Percentiles rank a stretch among this genome's conserved stretches.
These are phyloP conservation scores for Drepana falcataria DNA, from an alignment of 2,888 invertebrate species.

Conservation along the genomic window DNA sequence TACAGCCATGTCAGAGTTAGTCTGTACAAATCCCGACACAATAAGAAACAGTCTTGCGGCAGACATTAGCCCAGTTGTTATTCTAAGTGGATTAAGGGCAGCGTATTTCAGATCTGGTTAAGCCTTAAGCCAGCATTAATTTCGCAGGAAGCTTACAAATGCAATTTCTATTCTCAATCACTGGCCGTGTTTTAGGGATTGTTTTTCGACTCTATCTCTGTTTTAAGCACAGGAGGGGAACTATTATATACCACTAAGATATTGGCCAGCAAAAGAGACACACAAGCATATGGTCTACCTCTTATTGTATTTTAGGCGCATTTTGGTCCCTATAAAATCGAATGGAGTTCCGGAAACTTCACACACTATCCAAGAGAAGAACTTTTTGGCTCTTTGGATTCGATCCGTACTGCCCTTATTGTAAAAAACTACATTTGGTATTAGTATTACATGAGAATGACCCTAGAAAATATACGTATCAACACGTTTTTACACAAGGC, in stretches of 20 bases:
- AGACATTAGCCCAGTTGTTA: constrained; percentile 68
- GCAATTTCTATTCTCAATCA: constrained; percentile 52
- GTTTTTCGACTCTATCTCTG: background rate
- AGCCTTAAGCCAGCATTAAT: constrained; percentile 65
- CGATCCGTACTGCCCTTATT: no score
- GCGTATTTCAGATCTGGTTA: constrained; percentile 72
- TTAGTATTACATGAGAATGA: no score
- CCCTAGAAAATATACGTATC: no score
- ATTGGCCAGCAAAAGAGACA: constrained; percentile 16
- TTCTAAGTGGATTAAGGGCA: constrained; percentile 75
- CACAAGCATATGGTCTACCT: no score
- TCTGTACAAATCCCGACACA: constrained; percentile 49
- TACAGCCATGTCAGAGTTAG: constrained; percentile 8
- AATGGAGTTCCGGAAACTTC: no score
- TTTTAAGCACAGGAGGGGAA: no score
- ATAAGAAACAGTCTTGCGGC: constrained; percentile 52
- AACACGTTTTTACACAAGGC: no score
- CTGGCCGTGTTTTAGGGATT: constrained; percentile 16
- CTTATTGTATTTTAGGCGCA: no score
- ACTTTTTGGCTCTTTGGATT: no score
- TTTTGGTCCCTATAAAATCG: no score
- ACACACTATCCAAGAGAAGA: no score
- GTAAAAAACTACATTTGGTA: no score
- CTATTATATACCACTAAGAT: constrained; percentile 8
- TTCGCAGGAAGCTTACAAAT: constrained; percentile 57